Evolutionary conservation across 2,113 vertebrate genomes (phyloP).

Genomic region (Pelusios castaneus): DNA sequence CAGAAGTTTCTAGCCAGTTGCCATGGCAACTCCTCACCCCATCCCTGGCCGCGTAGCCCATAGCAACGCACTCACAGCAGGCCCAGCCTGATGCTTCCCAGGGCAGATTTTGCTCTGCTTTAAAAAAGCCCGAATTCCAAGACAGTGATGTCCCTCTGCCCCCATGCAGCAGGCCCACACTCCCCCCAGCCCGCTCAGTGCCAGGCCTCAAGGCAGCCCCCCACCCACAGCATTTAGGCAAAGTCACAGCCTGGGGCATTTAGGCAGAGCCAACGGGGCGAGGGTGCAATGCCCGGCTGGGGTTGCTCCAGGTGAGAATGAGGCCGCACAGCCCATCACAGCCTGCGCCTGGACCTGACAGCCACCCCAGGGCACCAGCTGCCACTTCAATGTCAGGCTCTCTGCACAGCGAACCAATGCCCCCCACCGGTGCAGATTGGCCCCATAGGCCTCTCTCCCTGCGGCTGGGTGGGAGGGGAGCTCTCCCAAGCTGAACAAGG

Average conservation of each 20-base stretch:
- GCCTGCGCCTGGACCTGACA: not conserved
- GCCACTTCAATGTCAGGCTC: too few relatives aligned
- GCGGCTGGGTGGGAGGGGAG: not conserved
- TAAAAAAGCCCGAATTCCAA: too few relatives aligned
- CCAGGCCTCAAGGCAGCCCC: too few relatives aligned
- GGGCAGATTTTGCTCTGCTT: not conserved
- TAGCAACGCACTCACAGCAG: not conserved
- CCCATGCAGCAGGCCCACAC: too few relatives aligned
- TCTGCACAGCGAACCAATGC: too few relatives aligned
- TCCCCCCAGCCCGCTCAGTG: too few relatives aligned
- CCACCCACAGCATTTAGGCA: too few relatives aligned
- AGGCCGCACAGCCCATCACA: too few relatives aligned
- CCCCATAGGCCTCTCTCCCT: not conserved
- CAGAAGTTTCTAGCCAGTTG: not conserved
- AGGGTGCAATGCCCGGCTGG: not conserved
- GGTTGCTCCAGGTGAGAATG: not conserved
- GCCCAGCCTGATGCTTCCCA: not conserved
- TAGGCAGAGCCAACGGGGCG: too few relatives aligned
- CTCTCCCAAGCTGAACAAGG: not conserved
- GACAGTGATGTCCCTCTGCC: too few relatives aligned
- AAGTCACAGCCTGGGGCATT: too few relatives aligned
- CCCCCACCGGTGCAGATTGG: not conserved
- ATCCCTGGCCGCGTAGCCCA: not conserved
- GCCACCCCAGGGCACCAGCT: too few relatives aligned
- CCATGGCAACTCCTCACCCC: not conserved